Conservation (phyloP, 2,797 vertebrate genomes). For the Calcarius lapponicus region DNA sequence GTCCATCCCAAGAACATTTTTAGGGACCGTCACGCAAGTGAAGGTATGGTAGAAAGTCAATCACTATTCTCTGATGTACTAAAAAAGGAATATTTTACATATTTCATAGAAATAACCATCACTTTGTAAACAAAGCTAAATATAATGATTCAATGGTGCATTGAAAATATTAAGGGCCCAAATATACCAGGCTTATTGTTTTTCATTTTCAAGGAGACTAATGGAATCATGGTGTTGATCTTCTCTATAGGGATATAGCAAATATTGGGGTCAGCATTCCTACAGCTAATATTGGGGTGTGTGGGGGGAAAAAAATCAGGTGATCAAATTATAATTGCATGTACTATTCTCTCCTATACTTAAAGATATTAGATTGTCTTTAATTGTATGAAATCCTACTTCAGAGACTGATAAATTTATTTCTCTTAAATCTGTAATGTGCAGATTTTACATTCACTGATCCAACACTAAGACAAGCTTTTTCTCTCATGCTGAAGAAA, state of each 20-base stretch:
- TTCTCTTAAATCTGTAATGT: not conserved
- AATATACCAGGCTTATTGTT: not conserved
- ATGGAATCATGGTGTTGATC: not conserved
- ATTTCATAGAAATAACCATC: not conserved
- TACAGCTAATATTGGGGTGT: not conserved
- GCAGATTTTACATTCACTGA: not conserved
- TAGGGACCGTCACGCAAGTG: constrained; percentile 88
- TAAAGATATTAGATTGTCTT: not conserved
- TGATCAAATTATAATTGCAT: not conserved
- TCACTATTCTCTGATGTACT: not conserved
- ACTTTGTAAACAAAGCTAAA: not conserved
- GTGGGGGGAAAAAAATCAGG: fast-evolving
- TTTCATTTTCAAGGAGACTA: not conserved
- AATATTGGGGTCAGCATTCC: not conserved
- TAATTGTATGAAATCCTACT: not conserved
- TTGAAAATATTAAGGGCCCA: not conserved
- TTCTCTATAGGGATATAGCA: not conserved
- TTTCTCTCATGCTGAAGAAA: not conserved
- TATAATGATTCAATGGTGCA: not conserved
- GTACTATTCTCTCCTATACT: not conserved
- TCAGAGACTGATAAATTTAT: not conserved
- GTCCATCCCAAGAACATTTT: constrained; percentile 88
- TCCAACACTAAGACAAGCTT: not conserved
- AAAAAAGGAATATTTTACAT: not conserved
- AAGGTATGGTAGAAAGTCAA: constrained; percentile 82